A percentile compares a stretch with the other conserved stretches of the same genome.
phyloP scores from a whole-genome alignment of 2,888 invertebrate species.

The Volucella bombylans region DNA sequence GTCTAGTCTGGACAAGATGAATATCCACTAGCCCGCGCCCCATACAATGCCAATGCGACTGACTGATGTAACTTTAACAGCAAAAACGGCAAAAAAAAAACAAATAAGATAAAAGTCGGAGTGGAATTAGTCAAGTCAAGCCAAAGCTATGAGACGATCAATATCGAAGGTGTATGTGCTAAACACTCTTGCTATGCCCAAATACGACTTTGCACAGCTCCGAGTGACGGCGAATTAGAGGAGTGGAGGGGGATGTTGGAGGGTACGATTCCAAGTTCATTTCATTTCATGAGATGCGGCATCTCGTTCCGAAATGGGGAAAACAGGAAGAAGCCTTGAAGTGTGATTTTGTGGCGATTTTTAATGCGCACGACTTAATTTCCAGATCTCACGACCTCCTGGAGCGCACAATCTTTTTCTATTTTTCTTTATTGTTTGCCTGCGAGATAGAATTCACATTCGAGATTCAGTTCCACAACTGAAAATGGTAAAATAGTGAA shows the following conservation, averaged over 20 bases:
- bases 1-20: not conserved
- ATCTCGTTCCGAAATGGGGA: conserved; percentile 47
- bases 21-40: not conserved
- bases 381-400: conserved; percentile 57
- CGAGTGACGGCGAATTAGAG: not conserved
- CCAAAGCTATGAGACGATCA: not conserved
- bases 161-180: no score
- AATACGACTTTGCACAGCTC: conserved; percentile 18
- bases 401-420: conserved; percentile 1
- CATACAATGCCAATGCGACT: not conserved
- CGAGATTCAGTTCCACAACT: conserved; percentile 32
- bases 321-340: conserved; percentile 62
- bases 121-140: not conserved
- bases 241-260: no score
- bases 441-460: conserved; percentile 27
- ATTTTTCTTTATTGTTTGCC: not conserved
- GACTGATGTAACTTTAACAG: conserved; percentile 39
- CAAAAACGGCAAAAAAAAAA: conserved; percentile 16
- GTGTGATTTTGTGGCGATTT: conserved; percentile 60
- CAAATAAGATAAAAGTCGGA: no score
- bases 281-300: not conserved
- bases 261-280: conserved; percentile 14
- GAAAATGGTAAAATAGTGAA: conserved; percentile 49
- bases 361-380: conserved; percentile 68
- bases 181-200: conserved; percentile 15